Evolutionary conservation across 2,113 vertebrate genomes (phyloP), one percentile per base, ranked within the genome.

Genomic region (Natator depressus): DNA sequence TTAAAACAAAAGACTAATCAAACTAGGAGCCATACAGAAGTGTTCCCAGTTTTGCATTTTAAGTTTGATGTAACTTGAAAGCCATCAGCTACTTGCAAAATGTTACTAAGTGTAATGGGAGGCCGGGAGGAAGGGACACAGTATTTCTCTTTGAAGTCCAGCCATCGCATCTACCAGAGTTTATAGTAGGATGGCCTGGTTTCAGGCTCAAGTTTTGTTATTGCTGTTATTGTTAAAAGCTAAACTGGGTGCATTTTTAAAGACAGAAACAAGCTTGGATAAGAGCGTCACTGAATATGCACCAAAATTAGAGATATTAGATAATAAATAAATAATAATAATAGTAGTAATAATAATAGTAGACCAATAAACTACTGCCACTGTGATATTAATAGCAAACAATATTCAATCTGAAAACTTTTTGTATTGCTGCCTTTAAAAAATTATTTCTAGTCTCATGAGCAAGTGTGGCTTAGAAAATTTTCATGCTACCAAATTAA

Each of bases 61-160:
- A 90, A 57, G 25, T 69, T 69, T 69, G 83, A 80, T 78, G 50
- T 76, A 85, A 88, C 42, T 46, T 85, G 49, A 90, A 95, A 93
- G 69, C 62, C n/a, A 69, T 25, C 20, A 42, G 80, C 3, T 65
- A 83, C 65, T 92, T 93, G 75, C 59, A 47, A 13, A 24, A 17
- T 72, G 6, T 49, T 69, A 42, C 78, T 90, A 82, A 90, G 91
- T 49, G 82, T 84, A 93, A 47, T 1, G 1, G n/a, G 9, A 76
- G 59, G 42, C 53, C 59, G 53, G 69, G 87, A 81, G 1, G 0
- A 25, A 85, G 19, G 6, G 22, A 80, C 14, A 35, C 31, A 47
- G 55, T 8, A 82, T 82, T 89, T 87, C 31, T 83, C 82, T 88
- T 88, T 92, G 87, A 93, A 88, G 59, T 76, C 57, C 57, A 90